Base-by-base conservation (phyloP, 2,888 invertebrate species). In the Ditylenchus weischeri region DNA sequence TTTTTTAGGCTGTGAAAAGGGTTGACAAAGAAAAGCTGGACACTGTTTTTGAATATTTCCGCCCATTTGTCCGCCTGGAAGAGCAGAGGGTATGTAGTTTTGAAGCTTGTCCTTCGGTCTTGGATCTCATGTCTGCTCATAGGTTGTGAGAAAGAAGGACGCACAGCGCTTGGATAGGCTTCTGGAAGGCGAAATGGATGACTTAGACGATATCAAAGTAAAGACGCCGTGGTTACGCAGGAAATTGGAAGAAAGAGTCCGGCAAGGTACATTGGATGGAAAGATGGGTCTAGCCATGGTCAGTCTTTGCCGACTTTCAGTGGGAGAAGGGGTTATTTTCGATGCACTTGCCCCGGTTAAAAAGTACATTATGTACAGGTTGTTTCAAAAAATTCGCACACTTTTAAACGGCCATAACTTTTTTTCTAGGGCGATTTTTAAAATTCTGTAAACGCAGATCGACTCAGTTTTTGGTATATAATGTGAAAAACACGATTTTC, bases 41-140 rank as follows among this genome's bases (percentile, higher is more conserved):
- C 8, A 57, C 69, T n/a, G 72, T 80, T 58, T 80, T 73, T 67
- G 70, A 76, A 48, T 79, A 76, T 62, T 80, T 80, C 70, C 70
- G 79, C 18, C 79, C 79, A 10, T 80, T 80, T 61, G 79, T 77
- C 62, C 68, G 76, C 57, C 72, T 72, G 29, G 76, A 76, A 23
- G 69, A 69, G 19, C 79, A 79, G 57, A 74, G 73, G 65, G 79
- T 79, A 65, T 65, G 5, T 2, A 43, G 3, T 43, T 43, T 43
- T 15, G 13, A 35, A 18, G 3, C 21, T 10, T 59, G 15, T 13
- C 11, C 6, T 11, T 54, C 8, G 10, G 13, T 54, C 18, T 54
- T 8, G 7, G n/a, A 18, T 48, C 47, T 43, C 23, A 23, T 23
- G 15, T 19, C 35, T 57, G 29, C 10, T 47, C 8, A 51, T 23